Evolutionary conservation across 2,113 vertebrate species (phyloP), one percentile per base, ranked within the genome.

Genomic region (Promerops cafer): DNA sequence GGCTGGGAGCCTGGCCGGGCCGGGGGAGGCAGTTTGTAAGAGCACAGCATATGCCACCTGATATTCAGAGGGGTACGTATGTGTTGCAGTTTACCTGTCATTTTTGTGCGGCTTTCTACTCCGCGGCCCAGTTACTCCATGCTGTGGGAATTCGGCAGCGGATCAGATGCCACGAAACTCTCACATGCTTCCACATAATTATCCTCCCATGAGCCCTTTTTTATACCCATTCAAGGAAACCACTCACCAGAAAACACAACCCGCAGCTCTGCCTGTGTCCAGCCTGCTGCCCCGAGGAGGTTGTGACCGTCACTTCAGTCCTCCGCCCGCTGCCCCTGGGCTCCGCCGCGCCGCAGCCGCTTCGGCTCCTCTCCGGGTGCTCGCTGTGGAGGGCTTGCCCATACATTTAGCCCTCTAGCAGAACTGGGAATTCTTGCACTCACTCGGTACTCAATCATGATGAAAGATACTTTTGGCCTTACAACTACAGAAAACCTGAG

Each of bases 301-400:
- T 2, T 53, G 68, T 44, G 39, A 26, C 44, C 0, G 1, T 47
- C 63, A 27, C 16, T 82, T 61, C 10, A 7, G 37, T 13, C 30
- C 64, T 72, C 45, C 2, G 10, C 16, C 37, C 1, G 3, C 68
- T 11, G 22, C 31, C 28, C n/a, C 1, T 0, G 35, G 31, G 57
- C 44, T 79, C 26, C 11, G 17, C 23, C 0, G 7, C 2, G 16
- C 64, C 31, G 39, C 35, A 52, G 20, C 8, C 54, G 23, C 37
- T 11, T 27, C 16, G 2, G 12, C 59, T 49, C 8, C 1, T 9
- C 45, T n/a, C 52, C 1, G 12, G 11, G 6, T 3, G 3, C 27
- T 16, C 1, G 0, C 23, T 2, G 2, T 1, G 1, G 9, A 42
- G 28, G n/a, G 10, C 10, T 22, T 22, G 57, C 2, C 4, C 8